Evolutionary conservation across 2,113 vertebrate species (phyloP).

Genomic region (Tympanuchus pallidicinctus): DNA sequence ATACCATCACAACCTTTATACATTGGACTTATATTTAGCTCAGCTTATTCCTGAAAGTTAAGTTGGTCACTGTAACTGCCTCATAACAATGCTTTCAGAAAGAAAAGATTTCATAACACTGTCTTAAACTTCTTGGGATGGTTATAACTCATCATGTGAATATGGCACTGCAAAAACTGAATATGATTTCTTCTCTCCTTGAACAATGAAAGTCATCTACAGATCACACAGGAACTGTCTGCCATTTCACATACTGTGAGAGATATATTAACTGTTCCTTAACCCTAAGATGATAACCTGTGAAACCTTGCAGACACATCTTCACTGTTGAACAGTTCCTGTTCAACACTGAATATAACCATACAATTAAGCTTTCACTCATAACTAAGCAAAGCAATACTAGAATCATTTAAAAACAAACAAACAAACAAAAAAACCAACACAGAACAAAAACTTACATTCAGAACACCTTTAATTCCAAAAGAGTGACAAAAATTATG

Average conservation of each 20-base stretch:
- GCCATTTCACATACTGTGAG: neutral
- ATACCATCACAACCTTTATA: neutral
- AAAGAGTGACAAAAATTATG: neutral
- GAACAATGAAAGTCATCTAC: neutral
- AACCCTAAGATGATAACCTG: neutral
- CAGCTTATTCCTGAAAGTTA: neutral
- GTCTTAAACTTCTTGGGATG: neutral
- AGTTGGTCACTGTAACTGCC: neutral
- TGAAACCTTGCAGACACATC: neutral
- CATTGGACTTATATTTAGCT: neutral
- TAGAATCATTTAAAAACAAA: neutral
- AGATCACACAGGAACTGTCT: neutral
- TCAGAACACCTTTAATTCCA: neutral
- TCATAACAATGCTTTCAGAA: neutral
- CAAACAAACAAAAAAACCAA: neutral
- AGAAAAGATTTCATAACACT: neutral
- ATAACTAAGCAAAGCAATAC: neutral
- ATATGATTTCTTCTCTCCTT: neutral
- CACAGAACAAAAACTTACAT: neutral
- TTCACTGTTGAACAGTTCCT: neutral
- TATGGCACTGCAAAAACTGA: neutral
- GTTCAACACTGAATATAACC: neutral
- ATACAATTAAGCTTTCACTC: neutral
- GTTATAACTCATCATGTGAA: neutral
- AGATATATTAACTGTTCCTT: neutral